Base-by-base conservation (phyloP, 2,113 vertebrate species). In the Oreotragus oreotragus region DNA sequence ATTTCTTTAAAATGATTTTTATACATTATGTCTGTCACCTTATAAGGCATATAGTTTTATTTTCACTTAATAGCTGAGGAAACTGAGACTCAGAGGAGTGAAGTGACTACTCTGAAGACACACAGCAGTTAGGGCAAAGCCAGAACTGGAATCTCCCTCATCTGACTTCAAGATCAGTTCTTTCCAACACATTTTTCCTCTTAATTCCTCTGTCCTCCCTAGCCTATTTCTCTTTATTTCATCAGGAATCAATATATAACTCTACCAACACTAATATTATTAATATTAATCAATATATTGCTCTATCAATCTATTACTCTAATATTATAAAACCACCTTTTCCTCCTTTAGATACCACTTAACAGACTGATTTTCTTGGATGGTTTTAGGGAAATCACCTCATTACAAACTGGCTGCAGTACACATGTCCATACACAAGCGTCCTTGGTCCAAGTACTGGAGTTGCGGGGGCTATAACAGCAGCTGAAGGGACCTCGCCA, bases 151-250 rank as follows among this genome's bases (percentile, higher is more conserved):
- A 66, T 55, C 60, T 70, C 12, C 19, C 6, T 88, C 60, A 92
- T 76, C 30, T 55, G 53, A 80, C 33, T 36, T 77, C 1, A 85
- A 66, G n/a, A 36, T 62, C 33, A 90, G 9, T 64, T n/a, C 28
- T 60, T 95, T 66, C 36, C 14, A 60, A 88, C 58, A 17, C 27
- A 39, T 5, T 47, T 88, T 90, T 58, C 86, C 45, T 36, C 53
- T 86, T 66, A 30, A 92, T 77, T 91, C 28, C 92, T 81, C 62
- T 70, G 45, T 64, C 9, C 55, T n/a, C 30, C 16, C 8, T 84
- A 73, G n/a, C 25, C 14, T 88, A 25, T n/a, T 79, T 95, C 28
- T 94, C 43, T 87, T 91, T n/a, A 91, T 84, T 92, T 96, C n/a
- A 86, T 30, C 30, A 60, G 58, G 47, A 92, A 90, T 60, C 30